Evolutionary conservation across 1,140 invertebrate species (phyloP), one percentile per base, ranked within the genome.

Genomic region (Ruditapes philippinarum): DNA sequence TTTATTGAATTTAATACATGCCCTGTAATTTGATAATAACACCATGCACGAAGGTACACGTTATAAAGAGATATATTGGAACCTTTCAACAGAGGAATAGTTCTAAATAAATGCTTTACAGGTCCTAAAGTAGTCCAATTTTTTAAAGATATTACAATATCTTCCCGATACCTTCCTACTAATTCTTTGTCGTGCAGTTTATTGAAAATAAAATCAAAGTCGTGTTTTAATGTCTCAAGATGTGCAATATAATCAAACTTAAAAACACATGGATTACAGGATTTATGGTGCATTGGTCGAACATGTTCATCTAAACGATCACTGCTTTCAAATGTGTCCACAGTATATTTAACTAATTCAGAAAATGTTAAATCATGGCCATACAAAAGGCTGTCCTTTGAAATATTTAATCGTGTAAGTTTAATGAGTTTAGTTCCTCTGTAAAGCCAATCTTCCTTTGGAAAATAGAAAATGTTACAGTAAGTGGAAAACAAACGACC

Each of bases 361-460:
- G 22, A 7, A 54, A 79, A 79, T 36, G 76, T 79, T 57, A 79
- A 5, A 57, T 79, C 31, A 36, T 79, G 76, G 36, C 76, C 76
- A 49, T 57, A 79, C 7, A 57, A 33, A 11, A 54, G 7, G n/a
- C 76, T 57, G 0, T 60, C 49, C 0, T 14, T 3, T 0, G 76
- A 79, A 28, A 40, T 40, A 17, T 79, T 57, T 5, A 33, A 51
- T 22, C 76, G 22, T 14, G 7, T 33, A n/a, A 3, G 2, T 79
- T 33, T 54, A n/a, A 57, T 25, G 17, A 79, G 54, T 2, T 54
- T 19, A n/a, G 25, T 22, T 51, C 76, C 76, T 1, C 49, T 17
- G 1, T 25, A n/a, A 17, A n/a, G 12, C 76, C 76, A 79, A 28
- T 57, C 4, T 1, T 49, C 36, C 19, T 54, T 79, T 17, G 76